Percentiles rank a stretch among this genome's conserved stretches.
These are phyloP conservation scores for Iphiclides podalirius DNA, from an alignment of 2,888 invertebrate genomes.

Conservation along the genomic window DNA sequence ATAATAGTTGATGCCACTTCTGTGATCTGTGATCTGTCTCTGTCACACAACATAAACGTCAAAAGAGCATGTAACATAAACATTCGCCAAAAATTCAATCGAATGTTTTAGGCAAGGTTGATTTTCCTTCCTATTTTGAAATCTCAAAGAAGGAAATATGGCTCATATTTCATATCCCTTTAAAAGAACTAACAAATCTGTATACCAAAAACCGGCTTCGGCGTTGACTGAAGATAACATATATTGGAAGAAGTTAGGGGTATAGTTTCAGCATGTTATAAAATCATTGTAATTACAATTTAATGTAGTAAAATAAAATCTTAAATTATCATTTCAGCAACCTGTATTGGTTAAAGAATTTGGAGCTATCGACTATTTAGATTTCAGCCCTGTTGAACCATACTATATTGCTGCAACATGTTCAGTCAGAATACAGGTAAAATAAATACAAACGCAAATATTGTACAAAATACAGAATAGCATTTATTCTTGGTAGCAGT, in stretches of 20 bases:
- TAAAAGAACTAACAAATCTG: conserved; percentile 86
- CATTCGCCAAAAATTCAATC: too few relatives aligned
- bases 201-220: conserved; percentile 83
- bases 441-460: not conserved
- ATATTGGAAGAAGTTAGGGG: conserved; percentile 94
- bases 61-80: not conserved
- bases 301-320: conserved; percentile 6
- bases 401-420: conserved; percentile 96
- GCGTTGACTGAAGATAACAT: conserved; percentile 87
- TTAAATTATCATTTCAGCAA: conserved; percentile 75
- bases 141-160: conserved; percentile 38
- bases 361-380: conserved; percentile 93
- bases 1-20: too few relatives aligned
- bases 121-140: not conserved
- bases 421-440: conserved; percentile 89
- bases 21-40: not conserved
- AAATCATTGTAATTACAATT: not conserved
- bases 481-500: too few relatives aligned
- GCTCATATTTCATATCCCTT: conserved; percentile 75
- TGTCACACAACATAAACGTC: conserved; percentile 3
- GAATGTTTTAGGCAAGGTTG: conserved; percentile 1
- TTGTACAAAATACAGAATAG: too few relatives aligned
- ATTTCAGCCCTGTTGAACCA: conserved; percentile 94
- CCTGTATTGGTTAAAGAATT: conserved; percentile 95
- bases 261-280: conserved; percentile 47